These are phyloP conservation scores for Enoplosus armatus DNA, from an alignment of 2,797 vertebrate species.

Conservation along the genomic window DNA sequence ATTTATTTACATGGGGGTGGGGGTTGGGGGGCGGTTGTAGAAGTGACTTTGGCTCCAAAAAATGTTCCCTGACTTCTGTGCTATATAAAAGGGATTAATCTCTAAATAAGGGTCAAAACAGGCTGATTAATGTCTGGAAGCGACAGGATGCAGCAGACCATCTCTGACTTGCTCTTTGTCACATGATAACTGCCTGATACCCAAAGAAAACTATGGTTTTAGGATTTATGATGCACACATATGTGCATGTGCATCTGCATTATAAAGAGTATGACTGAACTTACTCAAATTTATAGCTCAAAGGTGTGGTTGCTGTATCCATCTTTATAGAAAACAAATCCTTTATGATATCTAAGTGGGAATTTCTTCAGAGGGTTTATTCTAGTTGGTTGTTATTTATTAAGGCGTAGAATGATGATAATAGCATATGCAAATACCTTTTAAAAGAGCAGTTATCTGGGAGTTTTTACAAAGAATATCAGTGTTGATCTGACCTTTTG, in stretches of 20 bases:
- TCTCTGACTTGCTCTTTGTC: slow-evolving; percentile 17
- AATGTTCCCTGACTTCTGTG: neutral
- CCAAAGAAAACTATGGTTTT: slow-evolving; percentile 44
- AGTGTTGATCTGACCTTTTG: slow-evolving; percentile 57
- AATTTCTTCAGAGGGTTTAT: neutral
- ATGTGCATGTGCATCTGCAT: neutral
- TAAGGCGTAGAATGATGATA: slow-evolving; percentile 27
- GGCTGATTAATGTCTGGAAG: slow-evolving; percentile 15
- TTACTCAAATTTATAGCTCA: slow-evolving; percentile 1
- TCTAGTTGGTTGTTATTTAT: slow-evolving; percentile 26
- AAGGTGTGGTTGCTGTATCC: slow-evolving; percentile 5
- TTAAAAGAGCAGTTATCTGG: slow-evolving; percentile 42
- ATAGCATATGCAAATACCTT: slow-evolving; percentile 33
- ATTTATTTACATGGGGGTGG: neutral
- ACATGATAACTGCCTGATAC: slow-evolving; percentile 22
- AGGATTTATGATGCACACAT: neutral
- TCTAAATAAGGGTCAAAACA: slow-evolving; percentile 16
- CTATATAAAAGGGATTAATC: slow-evolving; percentile 3
- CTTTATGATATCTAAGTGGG: slow-evolving; percentile 6
- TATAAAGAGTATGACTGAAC: slow-evolving; percentile 5
- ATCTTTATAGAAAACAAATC: slow-evolving; percentile 18
- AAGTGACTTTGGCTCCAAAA: neutral
- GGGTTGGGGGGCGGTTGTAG: too few relatives aligned
- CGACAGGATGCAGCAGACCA: neutral
- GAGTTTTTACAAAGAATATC: slow-evolving; percentile 30